phyloP scores from a whole-genome alignment of 2,113 vertebrate species.

The Plestiodon gilberti region DNA sequence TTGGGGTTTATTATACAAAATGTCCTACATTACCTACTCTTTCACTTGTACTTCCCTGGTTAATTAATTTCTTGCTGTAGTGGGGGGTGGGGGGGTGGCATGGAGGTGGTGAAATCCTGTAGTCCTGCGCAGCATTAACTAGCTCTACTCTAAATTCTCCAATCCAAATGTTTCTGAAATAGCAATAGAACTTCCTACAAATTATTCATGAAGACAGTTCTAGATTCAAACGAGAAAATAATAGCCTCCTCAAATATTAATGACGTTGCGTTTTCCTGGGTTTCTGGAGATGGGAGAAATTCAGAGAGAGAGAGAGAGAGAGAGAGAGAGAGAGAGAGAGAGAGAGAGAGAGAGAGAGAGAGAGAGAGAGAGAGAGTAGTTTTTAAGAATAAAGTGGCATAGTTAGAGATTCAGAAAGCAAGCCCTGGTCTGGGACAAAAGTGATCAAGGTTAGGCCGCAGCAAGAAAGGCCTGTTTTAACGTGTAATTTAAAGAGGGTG shows the following conservation, averaged over 20 bases:
- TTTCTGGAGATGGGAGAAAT: conserved; percentile 56
- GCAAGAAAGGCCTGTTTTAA: background rate
- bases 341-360: background rate
- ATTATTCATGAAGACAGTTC: conserved; percentile 82
- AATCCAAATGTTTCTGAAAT: conserved; percentile 78
- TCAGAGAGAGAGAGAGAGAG: conserved; percentile 28
- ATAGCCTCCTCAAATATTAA: conserved; percentile 84
- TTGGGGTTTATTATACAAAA: conserved; percentile 65
- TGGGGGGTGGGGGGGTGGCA: background rate
- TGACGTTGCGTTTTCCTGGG: conserved; percentile 72
- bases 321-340: background rate
- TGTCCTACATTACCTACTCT: conserved; percentile 40
- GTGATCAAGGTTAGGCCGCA: conserved; percentile 35
- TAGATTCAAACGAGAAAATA: conserved; percentile 81
- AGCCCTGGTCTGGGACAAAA: conserved; percentile 59
- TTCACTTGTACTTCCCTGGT: conserved; percentile 60
- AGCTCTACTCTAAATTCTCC: conserved; percentile 61
- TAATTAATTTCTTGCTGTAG: conserved; percentile 68
- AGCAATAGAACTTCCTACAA: conserved; percentile 75
- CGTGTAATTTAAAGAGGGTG: background rate
- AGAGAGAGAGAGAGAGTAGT: background rate
- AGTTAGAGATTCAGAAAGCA: conserved; percentile 21
- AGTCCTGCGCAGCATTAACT: conserved; percentile 57
- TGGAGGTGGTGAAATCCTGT: conserved; percentile 57
- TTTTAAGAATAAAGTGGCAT: conserved; percentile 4